Evolutionary conservation across 2,797 vertebrate genomes (phyloP).

Genomic region (Craterocephalus amniculus): DNA sequence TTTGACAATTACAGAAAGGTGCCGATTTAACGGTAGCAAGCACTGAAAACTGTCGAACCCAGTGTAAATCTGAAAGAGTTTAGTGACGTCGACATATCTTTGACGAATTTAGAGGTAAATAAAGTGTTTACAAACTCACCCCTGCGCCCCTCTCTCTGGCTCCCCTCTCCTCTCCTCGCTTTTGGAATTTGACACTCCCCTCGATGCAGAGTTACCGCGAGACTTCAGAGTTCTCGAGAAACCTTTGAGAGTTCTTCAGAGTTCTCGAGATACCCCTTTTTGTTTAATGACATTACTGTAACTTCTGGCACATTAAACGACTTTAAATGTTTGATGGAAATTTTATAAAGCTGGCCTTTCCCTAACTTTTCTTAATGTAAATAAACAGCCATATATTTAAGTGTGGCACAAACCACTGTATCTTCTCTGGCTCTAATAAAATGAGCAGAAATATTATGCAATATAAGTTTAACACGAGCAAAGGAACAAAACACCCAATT

Average conservation of each 20-base stretch:
- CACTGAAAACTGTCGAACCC: constrained; percentile 11
- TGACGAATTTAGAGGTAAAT: constrained; percentile 65
- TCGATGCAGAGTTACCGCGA: constrained; percentile 79
- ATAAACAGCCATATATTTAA: too few species aligned
- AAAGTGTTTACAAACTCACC: constrained; percentile 90
- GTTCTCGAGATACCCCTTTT: background rate
- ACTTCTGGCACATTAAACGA: background rate
- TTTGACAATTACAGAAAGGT: constrained; percentile 56
- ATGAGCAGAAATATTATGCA: too few species aligned
- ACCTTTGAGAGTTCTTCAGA: constrained; percentile 3
- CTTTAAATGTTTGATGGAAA: too few species aligned
- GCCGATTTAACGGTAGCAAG: constrained; percentile 20
- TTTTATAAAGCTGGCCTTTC: too few species aligned
- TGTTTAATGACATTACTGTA: too few species aligned
- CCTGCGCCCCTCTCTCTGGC: constrained; percentile 81
- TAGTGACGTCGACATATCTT: constrained; percentile 15
- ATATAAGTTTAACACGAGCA: too few species aligned
- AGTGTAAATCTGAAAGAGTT: constrained; percentile 6
- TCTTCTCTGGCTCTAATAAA: too few species aligned
- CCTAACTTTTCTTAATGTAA: too few species aligned
- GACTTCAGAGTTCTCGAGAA: constrained; percentile 41
- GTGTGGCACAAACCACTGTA: too few species aligned
- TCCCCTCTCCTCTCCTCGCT: constrained; percentile 80
- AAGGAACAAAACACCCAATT: too few species aligned
- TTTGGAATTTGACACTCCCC: constrained; percentile 89